phyloP scores from a whole-genome alignment of 2,113 vertebrate species.

The Mesitornis unicolor region DNA sequence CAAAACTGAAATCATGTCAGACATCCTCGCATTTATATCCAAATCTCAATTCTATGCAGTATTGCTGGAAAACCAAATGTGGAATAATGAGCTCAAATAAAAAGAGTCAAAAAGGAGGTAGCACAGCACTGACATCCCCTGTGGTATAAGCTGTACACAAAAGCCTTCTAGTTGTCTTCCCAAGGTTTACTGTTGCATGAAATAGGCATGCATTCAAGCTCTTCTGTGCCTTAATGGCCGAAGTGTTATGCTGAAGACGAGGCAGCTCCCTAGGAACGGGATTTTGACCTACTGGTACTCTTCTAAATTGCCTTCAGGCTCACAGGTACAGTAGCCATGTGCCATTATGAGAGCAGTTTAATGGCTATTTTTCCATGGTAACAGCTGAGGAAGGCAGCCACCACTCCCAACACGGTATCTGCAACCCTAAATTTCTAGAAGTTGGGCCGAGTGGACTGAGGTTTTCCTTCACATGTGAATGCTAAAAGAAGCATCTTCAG shows the following conservation, averaged over 20 bases:
- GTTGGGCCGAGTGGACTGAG: neutral
- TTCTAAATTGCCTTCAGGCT: neutral
- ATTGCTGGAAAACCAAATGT: neutral
- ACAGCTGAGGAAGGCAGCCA: neutral
- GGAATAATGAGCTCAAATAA: neutral
- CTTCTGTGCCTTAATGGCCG: neutral
- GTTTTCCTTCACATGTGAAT: neutral
- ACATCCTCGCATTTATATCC: neutral
- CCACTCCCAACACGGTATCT: neutral
- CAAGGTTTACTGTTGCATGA: neutral
- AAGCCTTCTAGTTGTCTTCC: neutral
- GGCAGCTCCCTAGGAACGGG: neutral
- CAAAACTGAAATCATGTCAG: neutral
- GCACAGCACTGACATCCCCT: neutral
- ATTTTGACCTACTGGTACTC: neutral
- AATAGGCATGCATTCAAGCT: neutral
- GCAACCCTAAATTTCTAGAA: neutral
- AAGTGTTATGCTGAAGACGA: neutral
- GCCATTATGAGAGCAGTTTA: neutral
- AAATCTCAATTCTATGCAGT: neutral
- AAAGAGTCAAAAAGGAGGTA: neutral
- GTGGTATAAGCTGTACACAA: neutral
- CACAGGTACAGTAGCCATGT: neutral
- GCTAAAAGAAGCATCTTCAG: neutral
- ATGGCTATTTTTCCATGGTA: neutral